Conservation (phyloP, 2,888 invertebrate species). For the Hyposoter didymator region DNA sequence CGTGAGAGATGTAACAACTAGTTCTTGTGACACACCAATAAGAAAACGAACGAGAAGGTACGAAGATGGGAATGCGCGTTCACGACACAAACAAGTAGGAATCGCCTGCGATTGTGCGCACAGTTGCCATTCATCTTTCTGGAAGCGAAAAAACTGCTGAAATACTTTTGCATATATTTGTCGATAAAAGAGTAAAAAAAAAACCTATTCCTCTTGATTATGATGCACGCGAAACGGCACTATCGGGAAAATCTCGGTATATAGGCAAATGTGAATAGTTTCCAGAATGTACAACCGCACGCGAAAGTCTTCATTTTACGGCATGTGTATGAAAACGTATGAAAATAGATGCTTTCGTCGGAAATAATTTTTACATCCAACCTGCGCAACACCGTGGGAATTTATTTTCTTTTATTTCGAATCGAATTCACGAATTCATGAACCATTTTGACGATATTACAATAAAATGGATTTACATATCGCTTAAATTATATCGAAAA, state of each 20-base stretch:
- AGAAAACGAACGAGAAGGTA: constrained; percentile 33
- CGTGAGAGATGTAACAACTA: constrained; percentile 73
- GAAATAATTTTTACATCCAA: constrained; percentile 28
- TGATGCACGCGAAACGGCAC: constrained; percentile 12
- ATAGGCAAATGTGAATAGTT: constrained; percentile 40
- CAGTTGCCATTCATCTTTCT: constrained; percentile 43
- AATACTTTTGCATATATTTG: constrained; percentile 3
- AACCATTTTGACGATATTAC: neutral
- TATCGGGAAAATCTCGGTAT: constrained; percentile 30
- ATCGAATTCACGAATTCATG: neutral
- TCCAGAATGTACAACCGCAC: neutral
- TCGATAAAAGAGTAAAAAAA: constrained; percentile 9
- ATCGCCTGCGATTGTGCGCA: constrained; percentile 59
- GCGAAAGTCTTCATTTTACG: constrained; percentile 26
- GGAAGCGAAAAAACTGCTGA: neutral
- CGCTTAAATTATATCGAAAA: neutral
- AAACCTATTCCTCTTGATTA: neutral
- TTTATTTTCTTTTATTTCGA: neutral
- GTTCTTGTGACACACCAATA: constrained; percentile 60
- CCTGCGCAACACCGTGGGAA: constrained; percentile 3
- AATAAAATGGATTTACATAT: neutral
- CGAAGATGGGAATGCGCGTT: constrained; percentile 32
- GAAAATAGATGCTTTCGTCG: neutral
- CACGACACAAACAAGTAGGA: constrained; percentile 23
- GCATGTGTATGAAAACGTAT: neutral